Percentiles rank a stretch among this genome's conserved stretches.
Evolutionary conservation across 2,888 invertebrate genomes (phyloP).

Genomic region (Nebria salina): DNA sequence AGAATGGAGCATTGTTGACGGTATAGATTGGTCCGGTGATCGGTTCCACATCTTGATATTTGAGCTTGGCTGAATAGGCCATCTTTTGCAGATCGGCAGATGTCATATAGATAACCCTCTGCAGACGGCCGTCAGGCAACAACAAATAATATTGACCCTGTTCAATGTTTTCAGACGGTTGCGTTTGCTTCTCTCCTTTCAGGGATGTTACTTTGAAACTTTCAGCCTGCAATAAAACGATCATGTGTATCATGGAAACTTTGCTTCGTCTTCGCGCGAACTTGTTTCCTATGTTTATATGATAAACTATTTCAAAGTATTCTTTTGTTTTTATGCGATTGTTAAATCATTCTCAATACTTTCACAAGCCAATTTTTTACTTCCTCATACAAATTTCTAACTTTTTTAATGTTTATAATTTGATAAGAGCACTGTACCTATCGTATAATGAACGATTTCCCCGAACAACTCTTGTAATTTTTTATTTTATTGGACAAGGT

Average conservation of each 20-base stretch:
- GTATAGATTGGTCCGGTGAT: slow-evolving; percentile 60
- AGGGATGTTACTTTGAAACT: slow-evolving; percentile 27
- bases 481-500: too few species aligned
- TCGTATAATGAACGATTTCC: too few species aligned
- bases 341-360: too few species aligned
- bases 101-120: slow-evolving; percentile 60
- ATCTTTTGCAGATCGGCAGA: slow-evolving; percentile 60
- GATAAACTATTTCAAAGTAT: not conserved
- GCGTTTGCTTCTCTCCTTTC: slow-evolving; percentile 15
- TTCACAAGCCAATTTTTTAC: too few species aligned
- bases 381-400: too few species aligned
- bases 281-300: not conserved
- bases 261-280: not conserved
- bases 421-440: too few species aligned
- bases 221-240: slow-evolving; percentile 25
- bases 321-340: not conserved
- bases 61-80: slow-evolving; percentile 60
- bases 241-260: not conserved
- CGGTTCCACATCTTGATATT: slow-evolving; percentile 60
- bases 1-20: slow-evolving; percentile 6
- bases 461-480: too few species aligned
- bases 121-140: slow-evolving; percentile 61
- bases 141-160: slow-evolving; percentile 60
- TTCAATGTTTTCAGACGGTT: slow-evolving; percentile 49
- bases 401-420: too few species aligned